These are phyloP conservation scores for Dorcus hopei DNA, from an alignment of 2,888 invertebrate species.

Conservation along the genomic window DNA sequence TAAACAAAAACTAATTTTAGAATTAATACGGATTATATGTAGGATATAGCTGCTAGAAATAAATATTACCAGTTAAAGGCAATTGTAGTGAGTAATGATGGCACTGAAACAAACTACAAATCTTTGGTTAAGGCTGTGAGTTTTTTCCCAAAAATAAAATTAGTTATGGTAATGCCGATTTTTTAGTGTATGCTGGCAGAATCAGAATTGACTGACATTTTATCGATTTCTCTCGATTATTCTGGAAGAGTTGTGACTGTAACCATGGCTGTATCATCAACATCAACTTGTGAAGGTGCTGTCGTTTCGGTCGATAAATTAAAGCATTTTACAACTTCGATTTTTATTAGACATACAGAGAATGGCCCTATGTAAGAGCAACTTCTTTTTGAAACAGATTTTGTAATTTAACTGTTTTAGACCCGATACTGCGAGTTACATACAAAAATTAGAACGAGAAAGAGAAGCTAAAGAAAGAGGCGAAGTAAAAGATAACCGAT, in stretches of 20 bases:
- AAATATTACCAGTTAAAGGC: constrained; percentile 74
- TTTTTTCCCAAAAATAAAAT: constrained; percentile 7
- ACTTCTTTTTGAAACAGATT: background rate
- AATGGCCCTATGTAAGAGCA: constrained; percentile 70
- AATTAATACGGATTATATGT: constrained; percentile 20
- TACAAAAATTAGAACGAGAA: constrained; percentile 90
- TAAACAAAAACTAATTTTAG: background rate
- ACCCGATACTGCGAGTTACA: constrained; percentile 93
- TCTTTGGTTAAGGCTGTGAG: constrained; percentile 77
- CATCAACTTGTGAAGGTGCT: constrained; percentile 50
- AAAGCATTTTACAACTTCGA: constrained; percentile 69
- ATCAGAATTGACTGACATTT: constrained; percentile 71
- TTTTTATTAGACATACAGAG: constrained; percentile 77
- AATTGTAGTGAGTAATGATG: constrained; percentile 65
- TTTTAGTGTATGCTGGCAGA: constrained; percentile 70
- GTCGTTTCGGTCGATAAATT: constrained; percentile 46
- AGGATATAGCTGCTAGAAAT: constrained; percentile 64
- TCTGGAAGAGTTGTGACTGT: constrained; percentile 76
- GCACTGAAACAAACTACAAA: constrained; percentile 64
- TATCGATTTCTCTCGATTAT: constrained; percentile 78
- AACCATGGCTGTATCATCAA: constrained; percentile 54
- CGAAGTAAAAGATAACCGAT: constrained; percentile 89
- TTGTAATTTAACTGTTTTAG: constrained; percentile 47
- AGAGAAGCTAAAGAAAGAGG: constrained; percentile 85
- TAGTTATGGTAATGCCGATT: constrained; percentile 7